These are phyloP conservation scores for Drosophila acutilabella DNA, from an alignment of 2,888 invertebrate species.

Conservation along the genomic window DNA sequence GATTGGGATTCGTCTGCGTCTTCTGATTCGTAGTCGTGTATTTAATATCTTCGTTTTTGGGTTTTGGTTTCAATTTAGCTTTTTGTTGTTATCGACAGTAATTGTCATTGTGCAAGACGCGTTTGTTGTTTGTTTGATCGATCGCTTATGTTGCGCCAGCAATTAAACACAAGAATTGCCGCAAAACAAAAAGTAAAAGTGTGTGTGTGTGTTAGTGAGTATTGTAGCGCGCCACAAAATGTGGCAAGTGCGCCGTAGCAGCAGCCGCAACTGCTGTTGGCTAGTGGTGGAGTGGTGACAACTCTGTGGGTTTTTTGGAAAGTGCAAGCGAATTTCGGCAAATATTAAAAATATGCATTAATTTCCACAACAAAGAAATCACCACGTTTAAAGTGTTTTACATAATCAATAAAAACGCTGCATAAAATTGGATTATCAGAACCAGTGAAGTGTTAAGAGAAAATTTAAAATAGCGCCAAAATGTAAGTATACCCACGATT, in stretches of 20 bases:
- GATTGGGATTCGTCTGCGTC: slow-evolving; percentile 18
- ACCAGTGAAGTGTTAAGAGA: background rate
- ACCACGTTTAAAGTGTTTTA: slow-evolving; percentile 21
- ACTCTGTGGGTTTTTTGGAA: slow-evolving; percentile 43
- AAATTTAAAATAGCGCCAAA: slow-evolving; percentile 7
- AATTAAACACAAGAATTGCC: slow-evolving; percentile 45
- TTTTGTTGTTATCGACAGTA: slow-evolving; percentile 66
- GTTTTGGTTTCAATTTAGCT: slow-evolving; percentile 14
- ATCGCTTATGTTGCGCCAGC: slow-evolving; percentile 46
- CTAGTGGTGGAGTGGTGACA: background rate
- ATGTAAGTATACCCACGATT: slow-evolving; percentile 16
- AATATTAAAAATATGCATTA: slow-evolving; percentile 24
- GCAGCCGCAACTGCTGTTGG: no score
- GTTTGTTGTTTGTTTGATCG: slow-evolving; percentile 54
- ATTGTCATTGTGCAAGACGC: slow-evolving; percentile 63
- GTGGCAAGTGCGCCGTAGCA: slow-evolving; percentile 54
- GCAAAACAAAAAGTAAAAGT: slow-evolving; percentile 65
- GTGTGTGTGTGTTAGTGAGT: slow-evolving; percentile 2
- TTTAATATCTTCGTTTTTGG: slow-evolving; percentile 4
- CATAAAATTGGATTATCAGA: slow-evolving; percentile 1
- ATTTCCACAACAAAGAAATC: slow-evolving; percentile 52
- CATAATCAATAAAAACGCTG: slow-evolving; percentile 22
- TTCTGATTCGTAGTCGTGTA: slow-evolving; percentile 28
- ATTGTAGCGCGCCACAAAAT: slow-evolving; percentile 50
- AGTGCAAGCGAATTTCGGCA: slow-evolving; percentile 47